Base-by-base conservation (phyloP, 2,888 invertebrate species). In the Frankliniella fusca region DNA sequence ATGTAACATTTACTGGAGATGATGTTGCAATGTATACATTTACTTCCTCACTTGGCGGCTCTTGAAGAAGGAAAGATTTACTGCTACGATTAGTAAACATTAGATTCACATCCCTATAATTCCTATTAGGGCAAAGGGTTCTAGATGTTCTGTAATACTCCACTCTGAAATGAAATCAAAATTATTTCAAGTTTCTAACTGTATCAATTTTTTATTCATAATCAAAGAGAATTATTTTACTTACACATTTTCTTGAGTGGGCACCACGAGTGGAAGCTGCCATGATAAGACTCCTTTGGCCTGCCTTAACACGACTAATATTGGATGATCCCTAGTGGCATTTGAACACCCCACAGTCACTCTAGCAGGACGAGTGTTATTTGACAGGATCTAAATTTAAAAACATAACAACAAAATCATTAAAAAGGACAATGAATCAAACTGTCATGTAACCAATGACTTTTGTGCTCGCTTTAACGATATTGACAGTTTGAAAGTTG, bases 281-380 rank as follows among this genome's bases (percentile, higher is more conserved):
- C 95, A 95, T 0, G 95, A 94, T 83, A 94, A 88, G 1, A 95
- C 93, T 81, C 93, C 93, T 86, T 91, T 92, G 85, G 93, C 93
- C 87, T 95, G 94, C 79, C 93, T 88, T 0, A 94, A 93, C 0
- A 94, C 94, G 82, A 95, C 91, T 85, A 95, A 90, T 9, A 95
- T 88, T 0, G 95, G 95, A 84, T 90, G 90, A 0, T 90, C 89
- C 54, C 88, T 86, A 81, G 90, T 90, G 0, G 92, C 91, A 83
- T 90, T 87, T 28, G 87, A 86, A 83, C 91, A 84, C 65, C 81
- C 81, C 10, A 85, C 84, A 28, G 83, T 84, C 18, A 86, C 84
- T 50, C 85, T 82, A 11, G 85, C 84, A 80, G 85, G 85, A 27
- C 27, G 70, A 38, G 38, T 3, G 5, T 38, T 38, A 38, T 38